phyloP scores from a whole-genome alignment of 2,113 vertebrate species.

The Anser brachyrhynchus region DNA sequence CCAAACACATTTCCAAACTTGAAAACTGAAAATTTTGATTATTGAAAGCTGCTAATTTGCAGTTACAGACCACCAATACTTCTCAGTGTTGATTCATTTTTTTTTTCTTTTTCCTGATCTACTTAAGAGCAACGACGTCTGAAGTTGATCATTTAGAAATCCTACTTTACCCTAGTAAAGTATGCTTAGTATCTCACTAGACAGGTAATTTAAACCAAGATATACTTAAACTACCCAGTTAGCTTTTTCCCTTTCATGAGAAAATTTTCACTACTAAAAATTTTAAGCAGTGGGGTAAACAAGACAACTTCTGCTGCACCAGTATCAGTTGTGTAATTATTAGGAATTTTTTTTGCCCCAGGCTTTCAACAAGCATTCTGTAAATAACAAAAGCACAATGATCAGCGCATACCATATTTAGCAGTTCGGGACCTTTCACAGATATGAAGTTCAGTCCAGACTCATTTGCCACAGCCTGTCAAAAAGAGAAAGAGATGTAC shows the following conservation, averaged over 20 bases:
- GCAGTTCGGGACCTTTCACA: slow-evolving; percentile 94
- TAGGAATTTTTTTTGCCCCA: neutral
- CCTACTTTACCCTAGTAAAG: neutral
- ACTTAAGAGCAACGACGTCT: neutral
- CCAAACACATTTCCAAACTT: neutral
- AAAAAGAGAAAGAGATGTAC: slow-evolving; percentile 32
- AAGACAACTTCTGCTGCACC: neutral
- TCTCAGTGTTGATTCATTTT: neutral
- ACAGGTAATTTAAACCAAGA: neutral
- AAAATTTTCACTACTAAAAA: neutral
- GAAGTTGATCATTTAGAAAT: neutral
- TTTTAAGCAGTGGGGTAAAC: neutral
- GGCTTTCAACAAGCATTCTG: neutral
- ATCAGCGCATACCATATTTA: slow-evolving; percentile 91
- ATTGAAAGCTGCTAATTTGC: neutral
- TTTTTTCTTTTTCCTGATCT: neutral
- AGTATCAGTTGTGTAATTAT: neutral
- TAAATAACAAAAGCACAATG: neutral
- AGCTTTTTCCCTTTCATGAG: neutral
- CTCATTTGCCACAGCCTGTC: slow-evolving; percentile 94
- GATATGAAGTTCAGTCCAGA: slow-evolving; percentile 98
- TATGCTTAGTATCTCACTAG: neutral
- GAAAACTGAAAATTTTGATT: neutral
- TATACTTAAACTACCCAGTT: neutral
- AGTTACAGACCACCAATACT: neutral